A percentile compares a stretch with the other conserved stretches of the same genome.
Conservation (phyloP, 1,140 invertebrate species). For the Adoxophyes honmai region DNA sequence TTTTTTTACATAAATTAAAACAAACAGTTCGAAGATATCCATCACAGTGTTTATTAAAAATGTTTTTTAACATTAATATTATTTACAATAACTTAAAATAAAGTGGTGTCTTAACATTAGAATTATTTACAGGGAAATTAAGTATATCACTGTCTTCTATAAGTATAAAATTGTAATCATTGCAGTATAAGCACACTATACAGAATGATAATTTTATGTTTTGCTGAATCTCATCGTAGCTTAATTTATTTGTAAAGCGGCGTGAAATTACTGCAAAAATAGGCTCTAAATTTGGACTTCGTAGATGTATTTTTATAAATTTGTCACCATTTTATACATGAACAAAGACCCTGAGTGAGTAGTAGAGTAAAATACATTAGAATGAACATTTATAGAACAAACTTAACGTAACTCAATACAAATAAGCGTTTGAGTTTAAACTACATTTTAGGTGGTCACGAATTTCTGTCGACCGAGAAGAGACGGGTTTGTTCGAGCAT, state of each 20-base stretch:
- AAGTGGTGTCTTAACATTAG: neutral
- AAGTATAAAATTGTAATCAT: neutral
- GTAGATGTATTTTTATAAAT: neutral
- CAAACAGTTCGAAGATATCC: neutral
- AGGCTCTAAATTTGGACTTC: neutral
- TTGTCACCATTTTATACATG: neutral
- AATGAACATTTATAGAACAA: too few relatives aligned
- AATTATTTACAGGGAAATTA: neutral
- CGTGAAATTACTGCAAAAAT: neutral
- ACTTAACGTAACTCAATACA: too few relatives aligned
- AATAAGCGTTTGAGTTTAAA: too few relatives aligned
- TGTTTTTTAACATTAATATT: neutral
- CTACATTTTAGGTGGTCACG: too few relatives aligned
- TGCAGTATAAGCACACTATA: slow-evolving; percentile 9
- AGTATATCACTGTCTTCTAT: neutral
- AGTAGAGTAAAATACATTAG: neutral
- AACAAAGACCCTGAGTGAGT: neutral
- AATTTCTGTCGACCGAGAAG: too few relatives aligned
- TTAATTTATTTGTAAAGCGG: neutral
- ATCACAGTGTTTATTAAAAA: neutral
- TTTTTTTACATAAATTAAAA: too few relatives aligned
- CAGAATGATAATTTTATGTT: neutral
- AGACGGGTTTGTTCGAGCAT: too few relatives aligned
- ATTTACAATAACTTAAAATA: neutral
- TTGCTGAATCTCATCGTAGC: neutral